A percentile compares a stretch with the other conserved stretches of the same genome.
These are phyloP conservation scores for Actinernus sp. DNA, from an alignment of 92 coral and sea anemone genomes.

Conservation along the genomic window DNA sequence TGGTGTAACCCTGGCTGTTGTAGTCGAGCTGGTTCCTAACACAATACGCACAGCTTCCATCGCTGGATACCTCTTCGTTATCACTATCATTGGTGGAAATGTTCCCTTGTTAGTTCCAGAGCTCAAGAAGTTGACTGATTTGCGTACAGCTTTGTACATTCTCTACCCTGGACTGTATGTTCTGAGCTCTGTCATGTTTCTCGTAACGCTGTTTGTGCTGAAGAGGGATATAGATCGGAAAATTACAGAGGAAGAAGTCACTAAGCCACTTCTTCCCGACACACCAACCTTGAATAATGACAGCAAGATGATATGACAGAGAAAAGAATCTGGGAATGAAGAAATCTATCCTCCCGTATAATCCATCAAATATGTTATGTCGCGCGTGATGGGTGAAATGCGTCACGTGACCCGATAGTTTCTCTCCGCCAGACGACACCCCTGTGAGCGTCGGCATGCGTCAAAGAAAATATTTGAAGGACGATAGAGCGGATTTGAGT, in stretches of 20 bases:
- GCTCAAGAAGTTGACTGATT: constrained; percentile 73
- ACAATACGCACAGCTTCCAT: constrained; percentile 87
- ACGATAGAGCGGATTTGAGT: no score
- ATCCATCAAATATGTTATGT: no score
- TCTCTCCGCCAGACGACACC: no score
- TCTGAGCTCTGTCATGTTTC: constrained; percentile 85
- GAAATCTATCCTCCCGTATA: no score
- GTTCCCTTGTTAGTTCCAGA: constrained; percentile 85
- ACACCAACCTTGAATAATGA: no score
- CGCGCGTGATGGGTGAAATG: no score
- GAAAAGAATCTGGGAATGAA: no score
- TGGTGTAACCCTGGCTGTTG: constrained; percentile 94
- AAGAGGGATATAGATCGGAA: constrained; percentile 77
- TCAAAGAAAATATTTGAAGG: no score
- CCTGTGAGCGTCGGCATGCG: no score
- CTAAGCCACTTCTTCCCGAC: constrained; percentile 65
- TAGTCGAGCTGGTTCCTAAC: constrained; percentile 91
- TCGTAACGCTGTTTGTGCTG: constrained; percentile 86
- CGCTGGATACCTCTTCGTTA: constrained; percentile 87
- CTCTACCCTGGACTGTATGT: constrained; percentile 91
- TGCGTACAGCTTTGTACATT: constrained; percentile 85
- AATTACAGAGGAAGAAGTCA: constrained; percentile 38
- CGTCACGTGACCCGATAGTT: no score
- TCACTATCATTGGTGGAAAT: constrained; percentile 95
- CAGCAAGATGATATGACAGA: no score